Percentiles rank a stretch among this genome's conserved stretches.
These are phyloP conservation scores for Pseudomyrmex flavicornis DNA, from an alignment of 1,140 invertebrate species.

Conservation along the genomic window DNA sequence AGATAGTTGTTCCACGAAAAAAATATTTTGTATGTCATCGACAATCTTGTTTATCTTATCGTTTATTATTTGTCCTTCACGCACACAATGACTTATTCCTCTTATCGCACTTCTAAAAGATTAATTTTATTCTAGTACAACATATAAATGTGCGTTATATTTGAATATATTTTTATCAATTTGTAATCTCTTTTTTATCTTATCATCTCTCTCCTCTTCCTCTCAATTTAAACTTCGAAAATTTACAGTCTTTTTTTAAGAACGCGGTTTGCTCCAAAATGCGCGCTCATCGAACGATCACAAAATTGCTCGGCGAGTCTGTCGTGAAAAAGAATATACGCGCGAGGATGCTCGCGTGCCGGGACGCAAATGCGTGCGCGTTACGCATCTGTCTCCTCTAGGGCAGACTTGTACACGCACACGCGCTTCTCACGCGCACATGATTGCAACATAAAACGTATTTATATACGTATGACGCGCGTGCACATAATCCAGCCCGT, in stretches of 20 bases:
- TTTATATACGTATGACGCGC: conserved; percentile 56
- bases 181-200: conserved; percentile 4
- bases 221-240: neutral
- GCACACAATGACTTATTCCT: neutral
- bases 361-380: conserved; percentile 69
- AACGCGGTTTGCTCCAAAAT: neutral
- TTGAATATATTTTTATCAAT: neutral
- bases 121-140: neutral
- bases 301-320: conserved; percentile 12
- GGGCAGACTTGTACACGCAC: conserved; percentile 62
- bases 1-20: neutral
- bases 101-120: neutral
- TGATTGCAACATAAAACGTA: conserved; percentile 44
- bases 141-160: neutral
- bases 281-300: conserved; percentile 4
- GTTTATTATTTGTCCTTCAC: neutral
- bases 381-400: conserved; percentile 73
- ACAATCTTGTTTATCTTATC: conserved; percentile 7
- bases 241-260: neutral
- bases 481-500: conserved; percentile 62
- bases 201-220: neutral
- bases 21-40: neutral
- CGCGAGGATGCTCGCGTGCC: conserved; percentile 67
- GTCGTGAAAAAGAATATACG: conserved; percentile 33
- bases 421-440: conserved; percentile 25